These are phyloP conservation scores for Lacerta viridis DNA, from an alignment of 2,797 vertebrate genomes.

Conservation along the genomic window DNA sequence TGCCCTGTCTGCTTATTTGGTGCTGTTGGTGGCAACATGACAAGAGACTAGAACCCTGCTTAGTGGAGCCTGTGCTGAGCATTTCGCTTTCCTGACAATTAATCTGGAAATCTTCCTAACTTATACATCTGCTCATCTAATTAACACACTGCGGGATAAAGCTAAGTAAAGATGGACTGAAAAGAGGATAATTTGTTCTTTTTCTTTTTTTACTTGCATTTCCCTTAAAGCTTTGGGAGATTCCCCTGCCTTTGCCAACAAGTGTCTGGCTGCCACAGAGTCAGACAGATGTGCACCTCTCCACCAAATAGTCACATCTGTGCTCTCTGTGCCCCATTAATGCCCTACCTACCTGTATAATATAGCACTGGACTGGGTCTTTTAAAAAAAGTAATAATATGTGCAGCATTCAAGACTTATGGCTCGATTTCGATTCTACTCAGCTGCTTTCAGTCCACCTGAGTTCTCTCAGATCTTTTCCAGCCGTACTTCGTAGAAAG, in stretches of 20 bases:
- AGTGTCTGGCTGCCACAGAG: background rate
- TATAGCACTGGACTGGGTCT: background rate
- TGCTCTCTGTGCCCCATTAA: background rate
- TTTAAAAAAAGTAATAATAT: background rate
- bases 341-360: rapidly evolving
- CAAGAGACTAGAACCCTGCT: background rate
- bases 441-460: conserved; percentile 9
- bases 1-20: conserved; percentile 18
- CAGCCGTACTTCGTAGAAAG: background rate
- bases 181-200: conserved; percentile 24
- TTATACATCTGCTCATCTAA: conserved; percentile 57
- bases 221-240: background rate
- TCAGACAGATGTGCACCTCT: conserved; percentile 5
- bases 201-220: background rate
- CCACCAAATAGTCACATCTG: background rate
- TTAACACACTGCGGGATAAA: conserved; percentile 43
- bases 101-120: conserved; percentile 61
- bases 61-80: conserved; percentile 53
- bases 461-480: background rate
- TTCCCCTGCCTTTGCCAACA: conserved; percentile 31
- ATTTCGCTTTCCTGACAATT: conserved; percentile 62
- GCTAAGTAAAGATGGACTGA: conserved; percentile 43
- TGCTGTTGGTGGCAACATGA: conserved; percentile 37
- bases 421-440: background rate
- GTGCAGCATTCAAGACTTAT: background rate